Evolutionary conservation across 2,888 invertebrate genomes (phyloP).

Genomic region (Ephialtes manifestator): DNA sequence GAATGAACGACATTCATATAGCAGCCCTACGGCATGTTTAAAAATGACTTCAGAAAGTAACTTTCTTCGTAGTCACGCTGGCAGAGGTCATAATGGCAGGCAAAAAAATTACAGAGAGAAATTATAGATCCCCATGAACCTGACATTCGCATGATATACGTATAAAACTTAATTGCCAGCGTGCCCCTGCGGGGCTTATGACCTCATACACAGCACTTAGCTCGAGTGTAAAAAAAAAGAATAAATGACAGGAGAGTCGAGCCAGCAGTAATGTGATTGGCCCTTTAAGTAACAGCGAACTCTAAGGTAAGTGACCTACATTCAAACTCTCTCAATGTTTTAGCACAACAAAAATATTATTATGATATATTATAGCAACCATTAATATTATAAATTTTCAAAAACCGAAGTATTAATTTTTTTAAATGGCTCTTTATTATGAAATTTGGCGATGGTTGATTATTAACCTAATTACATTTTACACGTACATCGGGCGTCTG

Average conservation of each 20-base stretch:
- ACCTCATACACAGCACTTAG: not conserved
- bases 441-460: too few relatives aligned
- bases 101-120: constrained; percentile 48
- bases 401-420: too few relatives aligned
- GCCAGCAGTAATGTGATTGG: not conserved
- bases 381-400: not conserved
- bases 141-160: constrained; percentile 50
- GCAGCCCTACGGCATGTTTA: not conserved
- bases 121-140: constrained; percentile 47
- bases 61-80: constrained; percentile 49
- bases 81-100: constrained; percentile 45
- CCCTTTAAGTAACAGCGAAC: constrained; percentile 14
- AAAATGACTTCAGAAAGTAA: constrained; percentile 52
- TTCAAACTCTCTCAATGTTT: not conserved
- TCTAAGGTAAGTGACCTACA: not conserved
- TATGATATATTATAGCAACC: not conserved
- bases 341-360: not conserved
- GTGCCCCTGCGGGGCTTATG: not conserved
- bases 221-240: not conserved
- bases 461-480: too few relatives aligned
- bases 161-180: constrained; percentile 65
- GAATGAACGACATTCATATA: not conserved
- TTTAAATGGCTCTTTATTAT: too few relatives aligned
- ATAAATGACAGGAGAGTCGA: constrained; percentile 12
- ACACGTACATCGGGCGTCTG: too few relatives aligned